A percentile compares a stretch with the other conserved stretches of the same genome.
Conservation (phyloP, 2,888 invertebrate genomes). For the Drosophila mimica region DNA sequence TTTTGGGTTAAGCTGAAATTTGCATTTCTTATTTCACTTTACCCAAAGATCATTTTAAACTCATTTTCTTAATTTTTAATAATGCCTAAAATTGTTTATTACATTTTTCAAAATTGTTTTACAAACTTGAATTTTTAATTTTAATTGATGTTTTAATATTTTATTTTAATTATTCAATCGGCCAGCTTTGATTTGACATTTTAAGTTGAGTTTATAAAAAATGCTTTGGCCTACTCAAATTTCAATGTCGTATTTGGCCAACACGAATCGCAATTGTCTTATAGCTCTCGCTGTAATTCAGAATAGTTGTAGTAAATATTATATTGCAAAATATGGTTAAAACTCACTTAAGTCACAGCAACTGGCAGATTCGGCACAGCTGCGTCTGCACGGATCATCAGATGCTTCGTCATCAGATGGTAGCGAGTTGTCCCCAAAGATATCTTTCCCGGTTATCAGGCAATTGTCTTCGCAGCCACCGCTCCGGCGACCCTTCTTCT, state of each 20-base stretch:
- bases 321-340: not conserved
- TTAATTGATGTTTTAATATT: slow-evolving; percentile 6
- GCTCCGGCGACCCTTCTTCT: slow-evolving; percentile 47
- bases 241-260: slow-evolving; percentile 81
- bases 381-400: slow-evolving; percentile 26
- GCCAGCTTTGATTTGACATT: not conserved
- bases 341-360: slow-evolving; percentile 60
- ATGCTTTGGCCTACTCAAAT: slow-evolving; percentile 46
- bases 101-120: slow-evolving; percentile 57
- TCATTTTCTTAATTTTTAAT: slow-evolving; percentile 31
- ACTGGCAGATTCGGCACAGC: slow-evolving; percentile 49
- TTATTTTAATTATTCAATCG: slow-evolving; percentile 4
- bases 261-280: slow-evolving; percentile 79
- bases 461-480: slow-evolving; percentile 43
- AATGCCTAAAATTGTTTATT: slow-evolving; percentile 68
- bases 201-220: not conserved
- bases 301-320: not conserved
- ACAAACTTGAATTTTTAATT: slow-evolving; percentile 53
- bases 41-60: not conserved
- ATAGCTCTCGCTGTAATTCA: slow-evolving; percentile 80
- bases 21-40: not conserved
- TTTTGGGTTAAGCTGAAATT: not conserved
- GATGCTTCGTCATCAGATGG: not conserved
- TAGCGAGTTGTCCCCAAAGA: not conserved
- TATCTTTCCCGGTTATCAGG: not conserved